phyloP scores from a whole-genome alignment of 2,797 vertebrate genomes.

The Syngnathus rostellatus region DNA sequence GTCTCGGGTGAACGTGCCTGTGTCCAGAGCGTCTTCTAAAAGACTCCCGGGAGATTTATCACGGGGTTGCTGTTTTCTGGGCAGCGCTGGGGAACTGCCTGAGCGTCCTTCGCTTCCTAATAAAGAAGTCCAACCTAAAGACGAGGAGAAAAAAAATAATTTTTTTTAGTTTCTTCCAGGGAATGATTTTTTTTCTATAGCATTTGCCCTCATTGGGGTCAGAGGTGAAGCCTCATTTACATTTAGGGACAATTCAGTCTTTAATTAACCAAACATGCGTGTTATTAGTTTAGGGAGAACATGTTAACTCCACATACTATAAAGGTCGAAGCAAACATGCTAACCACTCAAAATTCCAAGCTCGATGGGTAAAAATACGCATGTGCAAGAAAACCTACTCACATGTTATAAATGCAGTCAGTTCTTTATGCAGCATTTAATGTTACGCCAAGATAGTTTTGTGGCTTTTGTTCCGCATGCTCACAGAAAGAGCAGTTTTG shows the following conservation, averaged over 20 bases:
- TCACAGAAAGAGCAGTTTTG: background rate
- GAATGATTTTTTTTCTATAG: background rate
- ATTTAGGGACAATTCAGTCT: background rate
- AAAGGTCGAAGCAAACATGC: background rate
- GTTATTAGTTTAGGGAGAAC: background rate
- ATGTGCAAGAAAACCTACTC: background rate
- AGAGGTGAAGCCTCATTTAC: background rate
- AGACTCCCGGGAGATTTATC: conserved; percentile 92
- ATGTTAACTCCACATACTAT: background rate
- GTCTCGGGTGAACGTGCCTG: conserved; percentile 85
- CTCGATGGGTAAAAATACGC: background rate
- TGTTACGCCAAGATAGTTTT: background rate
- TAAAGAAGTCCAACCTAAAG: conserved; percentile 61
- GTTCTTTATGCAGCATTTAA: background rate
- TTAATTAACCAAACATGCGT: background rate
- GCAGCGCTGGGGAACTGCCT: conserved; percentile 85
- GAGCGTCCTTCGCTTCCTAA: conserved; percentile 61
- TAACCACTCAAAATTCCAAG: background rate
- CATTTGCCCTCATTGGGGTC: background rate
- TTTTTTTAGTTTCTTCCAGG: conserved; percentile 6
- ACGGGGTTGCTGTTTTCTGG: conserved; percentile 89
- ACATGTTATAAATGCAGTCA: background rate
- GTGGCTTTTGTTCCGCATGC: background rate
- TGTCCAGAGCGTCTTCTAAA: conserved; percentile 85
- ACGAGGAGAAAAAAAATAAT: conserved; percentile 21